A percentile compares a stretch with the other conserved stretches of the same genome.
phyloP scores from a whole-genome alignment of 1,140 invertebrate species.

The Eriocheir sinensis region DNA sequence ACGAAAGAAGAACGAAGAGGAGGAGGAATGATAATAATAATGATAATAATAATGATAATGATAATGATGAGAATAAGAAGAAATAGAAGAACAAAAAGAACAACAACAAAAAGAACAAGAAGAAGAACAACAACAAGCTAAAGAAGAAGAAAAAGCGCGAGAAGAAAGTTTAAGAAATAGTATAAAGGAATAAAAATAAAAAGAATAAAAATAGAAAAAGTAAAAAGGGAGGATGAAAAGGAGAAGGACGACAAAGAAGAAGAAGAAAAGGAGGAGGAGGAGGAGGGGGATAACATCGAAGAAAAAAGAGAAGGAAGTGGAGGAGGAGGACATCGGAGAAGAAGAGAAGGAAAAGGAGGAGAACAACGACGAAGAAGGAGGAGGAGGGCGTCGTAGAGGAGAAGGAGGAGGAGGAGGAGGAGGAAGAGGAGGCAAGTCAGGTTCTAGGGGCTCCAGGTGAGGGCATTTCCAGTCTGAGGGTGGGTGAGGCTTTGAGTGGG shows the following conservation, averaged over 20 bases:
- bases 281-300: not conserved
- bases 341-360: not conserved
- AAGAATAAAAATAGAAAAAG: too few relatives aligned
- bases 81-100: too few relatives aligned
- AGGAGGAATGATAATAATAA: not conserved
- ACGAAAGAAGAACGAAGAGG: not conserved
- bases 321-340: not conserved
- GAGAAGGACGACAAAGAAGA: not conserved
- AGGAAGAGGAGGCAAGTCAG: not conserved
- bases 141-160: too few relatives aligned
- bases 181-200: too few relatives aligned
- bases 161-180: too few relatives aligned
- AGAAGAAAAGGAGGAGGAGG: not conserved
- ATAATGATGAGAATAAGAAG: not conserved
- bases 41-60: conserved; percentile 2
- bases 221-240: not conserved
- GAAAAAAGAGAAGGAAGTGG: not conserved
- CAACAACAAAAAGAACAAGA: too few relatives aligned
- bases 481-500: conserved; percentile 8
- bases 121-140: too few relatives aligned
- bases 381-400: not conserved
- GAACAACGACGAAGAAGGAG: not conserved
- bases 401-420: not conserved
- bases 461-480: conserved; percentile 35
- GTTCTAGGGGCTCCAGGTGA: not conserved